A percentile compares a stretch with the other conserved stretches of the same genome.
Conservation (phyloP, 2,797 vertebrate species). For the Spatula clypeata region DNA sequence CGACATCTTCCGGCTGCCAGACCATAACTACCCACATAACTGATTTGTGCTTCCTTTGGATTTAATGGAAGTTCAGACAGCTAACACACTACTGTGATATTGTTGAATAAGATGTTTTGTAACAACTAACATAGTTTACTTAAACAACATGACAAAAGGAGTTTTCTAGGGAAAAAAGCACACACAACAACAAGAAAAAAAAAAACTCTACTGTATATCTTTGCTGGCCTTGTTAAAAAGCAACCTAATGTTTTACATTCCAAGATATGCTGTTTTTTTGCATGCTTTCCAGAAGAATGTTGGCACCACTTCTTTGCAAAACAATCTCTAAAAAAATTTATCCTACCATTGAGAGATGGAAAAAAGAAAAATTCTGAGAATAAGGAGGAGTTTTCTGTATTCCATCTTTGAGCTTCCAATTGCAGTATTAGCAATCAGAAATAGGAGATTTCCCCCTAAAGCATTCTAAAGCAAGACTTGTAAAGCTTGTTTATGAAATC, state of each 20-base stretch:
- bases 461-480: neutral
- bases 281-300: neutral
- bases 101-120: neutral
- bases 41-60: neutral
- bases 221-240: neutral
- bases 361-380: neutral
- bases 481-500: neutral
- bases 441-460: neutral
- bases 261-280: neutral
- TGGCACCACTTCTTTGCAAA: neutral
- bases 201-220: neutral
- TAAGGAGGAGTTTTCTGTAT: neutral
- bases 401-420: neutral
- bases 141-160: neutral
- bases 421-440: neutral
- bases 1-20: too few species aligned
- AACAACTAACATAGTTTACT: neutral
- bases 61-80: neutral
- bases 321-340: neutral
- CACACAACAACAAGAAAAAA: neutral
- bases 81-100: neutral
- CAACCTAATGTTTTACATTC: neutral
- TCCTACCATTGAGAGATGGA: accelerated
- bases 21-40: neutral
- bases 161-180: neutral